Percentiles rank a stretch among this genome's conserved stretches.
phyloP scores from a whole-genome alignment of 2,888 invertebrate genomes.

The Mactromeris polynyma region DNA sequence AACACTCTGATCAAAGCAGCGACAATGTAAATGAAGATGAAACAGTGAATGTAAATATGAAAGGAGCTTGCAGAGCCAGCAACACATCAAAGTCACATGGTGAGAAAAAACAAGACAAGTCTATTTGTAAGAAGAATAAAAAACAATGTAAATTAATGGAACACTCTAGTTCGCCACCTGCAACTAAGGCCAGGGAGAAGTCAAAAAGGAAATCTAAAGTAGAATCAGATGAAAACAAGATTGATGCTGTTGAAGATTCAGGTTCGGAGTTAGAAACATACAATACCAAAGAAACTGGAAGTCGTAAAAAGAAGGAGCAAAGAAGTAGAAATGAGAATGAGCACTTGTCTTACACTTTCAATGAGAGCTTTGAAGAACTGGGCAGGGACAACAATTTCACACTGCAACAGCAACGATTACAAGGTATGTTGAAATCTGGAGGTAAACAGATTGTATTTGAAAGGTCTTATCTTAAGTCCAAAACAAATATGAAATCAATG shows the following conservation, averaged over 20 bases:
- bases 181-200: neutral
- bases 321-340: constrained; percentile 29
- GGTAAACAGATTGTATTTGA: constrained; percentile 51
- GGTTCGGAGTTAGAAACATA: neutral
- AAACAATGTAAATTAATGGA: neutral
- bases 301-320: neutral
- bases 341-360: constrained; percentile 21
- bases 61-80: neutral
- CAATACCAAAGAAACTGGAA: neutral
- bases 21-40: neutral
- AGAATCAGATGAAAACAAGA: neutral
- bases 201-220: neutral
- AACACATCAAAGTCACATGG: neutral
- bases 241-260: neutral
- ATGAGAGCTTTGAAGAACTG: constrained; percentile 38
- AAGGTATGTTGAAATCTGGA: constrained; percentile 35
- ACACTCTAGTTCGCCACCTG: neutral
- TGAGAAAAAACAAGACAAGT: neutral
- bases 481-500: constrained; percentile 34
- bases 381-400: constrained; percentile 27
- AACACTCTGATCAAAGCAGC: neutral
- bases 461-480: constrained; percentile 58
- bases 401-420: constrained; percentile 28
- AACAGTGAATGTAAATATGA: neutral
- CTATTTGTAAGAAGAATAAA: neutral